Evolutionary conservation across 2,888 invertebrate species (phyloP).

Genomic region (Leucoma salicis): DNA sequence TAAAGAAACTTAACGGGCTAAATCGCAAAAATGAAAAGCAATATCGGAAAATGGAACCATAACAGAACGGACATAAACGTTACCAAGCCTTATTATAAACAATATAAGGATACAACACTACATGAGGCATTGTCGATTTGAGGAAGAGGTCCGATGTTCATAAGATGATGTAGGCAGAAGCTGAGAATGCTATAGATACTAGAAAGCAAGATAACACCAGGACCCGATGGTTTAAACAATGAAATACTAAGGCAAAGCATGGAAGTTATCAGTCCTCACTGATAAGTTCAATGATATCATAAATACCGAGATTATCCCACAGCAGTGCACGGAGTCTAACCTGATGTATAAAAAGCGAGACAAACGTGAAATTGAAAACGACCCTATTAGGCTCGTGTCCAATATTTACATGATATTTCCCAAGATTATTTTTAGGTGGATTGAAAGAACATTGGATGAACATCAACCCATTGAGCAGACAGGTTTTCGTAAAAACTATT

Average conservation of each 20-base stretch:
- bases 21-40: slow-evolving; percentile 12
- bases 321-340: slow-evolving; percentile 29
- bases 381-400: slow-evolving; percentile 28
- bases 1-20: slow-evolving; percentile 12
- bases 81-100: slow-evolving; percentile 15
- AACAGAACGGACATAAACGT: slow-evolving; percentile 7
- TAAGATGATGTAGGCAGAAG: slow-evolving; percentile 14
- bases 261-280: slow-evolving; percentile 13
- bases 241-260: slow-evolving; percentile 14
- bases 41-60: slow-evolving; percentile 5
- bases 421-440: slow-evolving; percentile 18
- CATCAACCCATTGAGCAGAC: slow-evolving; percentile 19
- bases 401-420: slow-evolving; percentile 26
- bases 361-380: slow-evolving; percentile 21
- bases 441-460: slow-evolving; percentile 23
- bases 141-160: not conserved
- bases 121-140: not conserved
- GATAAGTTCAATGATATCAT: slow-evolving; percentile 27
- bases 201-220: slow-evolving; percentile 16
- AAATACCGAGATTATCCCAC: slow-evolving; percentile 19
- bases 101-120: slow-evolving; percentile 6
- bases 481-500: slow-evolving; percentile 18
- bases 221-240: slow-evolving; percentile 18
- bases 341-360: slow-evolving; percentile 31
- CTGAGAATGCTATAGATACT: slow-evolving; percentile 9